Base-by-base conservation (phyloP, 2,797 vertebrate genomes). In the Melanotaenia boesemani region DNA sequence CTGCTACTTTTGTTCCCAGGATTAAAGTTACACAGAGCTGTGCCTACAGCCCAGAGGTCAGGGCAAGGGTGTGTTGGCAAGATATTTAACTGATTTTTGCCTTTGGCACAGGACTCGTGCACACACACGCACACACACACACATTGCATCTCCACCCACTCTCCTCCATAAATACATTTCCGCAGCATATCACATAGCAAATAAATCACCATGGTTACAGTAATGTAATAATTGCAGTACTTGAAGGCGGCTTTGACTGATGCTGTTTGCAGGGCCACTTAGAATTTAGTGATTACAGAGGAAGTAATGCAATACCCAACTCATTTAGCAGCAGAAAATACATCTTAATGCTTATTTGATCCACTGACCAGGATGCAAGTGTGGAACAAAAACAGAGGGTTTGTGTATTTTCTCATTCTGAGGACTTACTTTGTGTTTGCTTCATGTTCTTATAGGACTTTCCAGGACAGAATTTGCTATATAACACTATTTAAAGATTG, bases 191-290 rank as follows among this genome's bases (percentile, higher is more conserved):
- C 76, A 85, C 67, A 70, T 69, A 78, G 82, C 72, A 88, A 83
- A 89, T 88, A 89, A 80, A 89, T 92, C 85, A 76, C 91, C 88
- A 90, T 93, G 87, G 91, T 87, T 84, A 88, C 91, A 54, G 76
- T 85, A 91, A 92, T 89, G 46, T 81, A 86, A 89, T 92, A 88
- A 91, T 86, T 86, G 77, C 60, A 6, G 73, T 57, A 66, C 72
- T 78, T 73, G 63, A 75, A 85, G 72, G 59, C 78, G 71, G 50
- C 63, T 84, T 77, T 85, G 86, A 87, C 70, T 82, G 77, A 88
- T 78, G 83, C 76, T 63, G 78, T 80, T 77, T 20, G 52, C 60
- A 57, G 77, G 48, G 77, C 85, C 74, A 68, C 86, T 83, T 67
- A 80, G 81, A 82, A 84, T 84, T 78, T 61, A 6, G 77, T 85